Base-by-base conservation (phyloP, 2,797 vertebrate genomes). In the Crocodylus rhombifer region DNA sequence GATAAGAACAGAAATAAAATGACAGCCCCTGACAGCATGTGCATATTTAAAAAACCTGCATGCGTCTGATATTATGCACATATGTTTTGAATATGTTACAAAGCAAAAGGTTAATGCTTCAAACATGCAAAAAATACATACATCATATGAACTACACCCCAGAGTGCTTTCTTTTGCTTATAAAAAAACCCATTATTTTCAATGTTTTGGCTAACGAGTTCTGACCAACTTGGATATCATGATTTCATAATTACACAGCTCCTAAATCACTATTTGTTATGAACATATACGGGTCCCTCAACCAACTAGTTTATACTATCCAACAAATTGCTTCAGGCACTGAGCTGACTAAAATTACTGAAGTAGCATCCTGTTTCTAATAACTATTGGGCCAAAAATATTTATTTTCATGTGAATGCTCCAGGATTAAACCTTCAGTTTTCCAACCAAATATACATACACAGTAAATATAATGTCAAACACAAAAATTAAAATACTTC, bases 401-500 rank as follows among this genome's bases (percentile, higher is more conserved):
- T 94, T 96, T 94, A 62, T 94, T 96, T 94, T 93, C 88, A 92
- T 95, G 95, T 92, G 96, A 95, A n/a, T 0, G 14, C 84, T 97
- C 95, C 96, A 97, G 74, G 86, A 91, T 81, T 84, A 94, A 88
- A 88, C 78, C 87, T 88, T 86, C 82, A 13, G 81, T 80, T 95
- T 96, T 86, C 90, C 96, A 96, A 90, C 82, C 82, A 80, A 87
- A 51, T 85, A 93, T 83, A 80, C 57, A 92, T 91, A 90, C 87
- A 95, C 89, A 93, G 84, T 88, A 88, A 94, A 95, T 91, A 90
- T 86, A 96, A 94, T 90, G 90, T 95, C 90, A 95, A 97, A 96
- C 93, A 95, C 81, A 93, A 79, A 95, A 95, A 97, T 95, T 95
- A 94, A 96, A 96, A 94, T 95, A 94, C 65, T 95, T 95, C 94